A percentile compares a stretch with the other conserved stretches of the same genome.
Evolutionary conservation across 2,888 invertebrate species (phyloP).

Genomic region (Platycheirus rosarum): DNA sequence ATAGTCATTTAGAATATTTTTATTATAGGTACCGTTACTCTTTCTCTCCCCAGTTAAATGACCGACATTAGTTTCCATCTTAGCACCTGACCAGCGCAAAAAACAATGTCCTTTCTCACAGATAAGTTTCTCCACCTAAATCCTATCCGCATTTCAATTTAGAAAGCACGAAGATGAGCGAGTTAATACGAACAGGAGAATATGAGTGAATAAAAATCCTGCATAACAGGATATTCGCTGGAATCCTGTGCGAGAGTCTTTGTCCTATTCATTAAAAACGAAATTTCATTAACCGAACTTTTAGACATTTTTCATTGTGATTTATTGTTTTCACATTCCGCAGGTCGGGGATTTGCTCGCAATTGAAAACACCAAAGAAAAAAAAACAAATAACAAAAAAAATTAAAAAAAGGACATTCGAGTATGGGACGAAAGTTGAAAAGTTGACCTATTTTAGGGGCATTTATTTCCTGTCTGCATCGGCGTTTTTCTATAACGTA

Average conservation of each 20-base stretch:
- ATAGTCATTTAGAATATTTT: conserved; percentile 46
- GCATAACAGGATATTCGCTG: conserved; percentile 65
- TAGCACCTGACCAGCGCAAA: conserved; percentile 43
- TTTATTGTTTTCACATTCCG: conserved; percentile 73
- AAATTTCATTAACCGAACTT: conserved; percentile 74
- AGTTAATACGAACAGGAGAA: conserved; percentile 12
- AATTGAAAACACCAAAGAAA: no score
- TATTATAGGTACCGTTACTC: neutral
- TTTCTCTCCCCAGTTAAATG: conserved; percentile 39
- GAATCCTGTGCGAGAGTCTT: conserved; percentile 68
- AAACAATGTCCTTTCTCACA: conserved; percentile 10
- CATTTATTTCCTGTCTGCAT: conserved; percentile 73
- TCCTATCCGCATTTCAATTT: conserved; percentile 70
- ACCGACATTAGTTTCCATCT: conserved; percentile 60
- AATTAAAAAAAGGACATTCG: conserved; percentile 36
- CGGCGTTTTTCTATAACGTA: conserved; percentile 22
- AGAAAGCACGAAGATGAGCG: conserved; percentile 50
- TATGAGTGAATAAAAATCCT: neutral
- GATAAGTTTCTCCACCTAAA: conserved; percentile 65
- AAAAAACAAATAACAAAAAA: neutral
- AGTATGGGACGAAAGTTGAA: conserved; percentile 67
- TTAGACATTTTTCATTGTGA: conserved; percentile 74
- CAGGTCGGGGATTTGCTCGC: conserved; percentile 56
- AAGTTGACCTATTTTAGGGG: conserved; percentile 72
- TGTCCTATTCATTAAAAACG: conserved; percentile 71